Evolutionary conservation across 2,797 vertebrate species (phyloP), one percentile per base, ranked within the genome.

Genomic region (Microchirus variegatus): DNA sequence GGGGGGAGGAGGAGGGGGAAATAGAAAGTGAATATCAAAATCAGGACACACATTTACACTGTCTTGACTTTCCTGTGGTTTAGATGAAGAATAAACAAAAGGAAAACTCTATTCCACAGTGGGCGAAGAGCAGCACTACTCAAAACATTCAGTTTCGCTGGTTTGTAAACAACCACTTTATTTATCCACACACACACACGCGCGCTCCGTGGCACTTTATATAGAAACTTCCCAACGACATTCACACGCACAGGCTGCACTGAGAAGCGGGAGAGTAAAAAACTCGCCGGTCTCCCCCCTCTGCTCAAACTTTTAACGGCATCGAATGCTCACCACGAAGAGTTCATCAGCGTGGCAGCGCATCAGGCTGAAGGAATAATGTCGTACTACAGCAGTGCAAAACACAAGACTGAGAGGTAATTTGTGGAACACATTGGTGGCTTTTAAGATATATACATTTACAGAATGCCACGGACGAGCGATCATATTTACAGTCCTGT

Each of bases 121-220:
- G 64, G 59, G 79, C 18, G 35, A 90, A 65, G 58, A 89, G 90
- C 90, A 93, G 90, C 91, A 92, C 85, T 81, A 86, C 76, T 49
- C 45, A 70, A 42, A 59, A 81, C 73, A 86, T 77, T 82, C 65
- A 67, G 50, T 55, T 58, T 58, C 51, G 14, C 46, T 59, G 11
- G 43, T 63, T 54, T 77, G 87, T 89, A 88, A 90, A 90, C 88
- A 81, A 80, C 66, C 56, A 78, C 58, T 43, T 47, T 19, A 59
- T 63, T 75, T 44, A 35, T 44, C 59, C 62, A 50, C 46, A 52
- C 78, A 72, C 63, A 62, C 40, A 54, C n/a, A n/a, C n/a, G n/a
- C n/a, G n/a, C n/a, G 72, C 59, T 73, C 48, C 58, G 72, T 66
- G 67, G 78, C 73, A 86, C 75, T 63, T 76, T 7, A 31, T 7